phyloP scores from a whole-genome alignment of 2,888 invertebrate species.

The Amiota minor region DNA sequence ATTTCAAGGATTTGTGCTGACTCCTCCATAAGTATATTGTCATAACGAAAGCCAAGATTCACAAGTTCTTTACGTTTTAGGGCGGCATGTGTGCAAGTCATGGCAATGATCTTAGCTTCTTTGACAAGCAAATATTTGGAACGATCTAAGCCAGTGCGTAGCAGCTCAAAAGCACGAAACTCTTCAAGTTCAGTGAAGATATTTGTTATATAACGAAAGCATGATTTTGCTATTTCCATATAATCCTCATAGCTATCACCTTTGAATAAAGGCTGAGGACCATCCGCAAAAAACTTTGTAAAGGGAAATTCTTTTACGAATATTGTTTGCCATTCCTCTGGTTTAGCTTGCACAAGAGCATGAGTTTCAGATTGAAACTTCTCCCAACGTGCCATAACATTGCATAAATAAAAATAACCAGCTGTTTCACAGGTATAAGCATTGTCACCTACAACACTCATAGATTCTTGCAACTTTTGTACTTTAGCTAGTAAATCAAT shows the following conservation, averaged over 20 bases:
- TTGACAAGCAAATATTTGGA: conserved; percentile 97
- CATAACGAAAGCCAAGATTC: conserved; percentile 95
- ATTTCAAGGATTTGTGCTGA: conserved; percentile 99
- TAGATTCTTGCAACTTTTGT: conserved; percentile 87
- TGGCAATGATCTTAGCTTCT: conserved; percentile 99
- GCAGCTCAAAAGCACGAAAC: conserved; percentile 96
- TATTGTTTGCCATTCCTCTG: conserved; percentile 62
- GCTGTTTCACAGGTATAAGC: conserved; percentile 99
- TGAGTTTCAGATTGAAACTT: conserved; percentile 78
- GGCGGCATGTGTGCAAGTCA: conserved; percentile 99
- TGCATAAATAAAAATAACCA: conserved; percentile 97
- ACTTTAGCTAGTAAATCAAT: conserved; percentile 91
- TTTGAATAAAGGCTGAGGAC: conserved; percentile 93
- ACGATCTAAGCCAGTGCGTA: conserved; percentile 95
- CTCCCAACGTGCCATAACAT: conserved; percentile 91
- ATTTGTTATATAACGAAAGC: conserved; percentile 93
- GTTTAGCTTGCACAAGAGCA: conserved; percentile 42
- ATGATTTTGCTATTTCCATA: conserved; percentile 91
- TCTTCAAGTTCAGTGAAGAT: conserved; percentile 98
- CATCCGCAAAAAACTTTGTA: conserved; percentile 92
- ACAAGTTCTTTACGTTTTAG: conserved; percentile 96
- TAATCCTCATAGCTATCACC: conserved; percentile 85
- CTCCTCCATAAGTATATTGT: conserved; percentile 99
- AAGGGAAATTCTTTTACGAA: conserved; percentile 93
- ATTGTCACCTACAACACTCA: conserved; percentile 90